Base-by-base conservation (phyloP, 2,113 vertebrate genomes). In the Pavo muticus region DNA sequence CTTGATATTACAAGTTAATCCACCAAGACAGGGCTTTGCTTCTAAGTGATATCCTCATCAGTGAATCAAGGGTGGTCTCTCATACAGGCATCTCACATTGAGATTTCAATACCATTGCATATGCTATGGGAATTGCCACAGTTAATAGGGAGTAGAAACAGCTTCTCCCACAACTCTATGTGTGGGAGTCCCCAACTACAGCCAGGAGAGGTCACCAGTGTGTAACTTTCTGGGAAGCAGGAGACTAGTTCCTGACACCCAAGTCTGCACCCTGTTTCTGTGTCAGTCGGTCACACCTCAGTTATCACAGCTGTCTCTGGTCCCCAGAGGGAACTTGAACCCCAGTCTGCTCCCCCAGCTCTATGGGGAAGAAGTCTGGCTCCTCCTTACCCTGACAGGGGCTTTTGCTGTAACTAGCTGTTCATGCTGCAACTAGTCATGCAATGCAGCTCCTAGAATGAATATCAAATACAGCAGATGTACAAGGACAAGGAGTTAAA, bases 401-500 rank as follows among this genome's bases (percentile, higher is more conserved):
- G 17, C 17, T 71, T 80, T 35, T 0, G 1, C 35, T 79, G 57
- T 30, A 84, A 79, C 54, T 44, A 65, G 2, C 18, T 15, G 8
- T 65, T 79, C 16, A 25, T 21, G 23, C 39, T 79, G 63, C 25
- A 60, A 83, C 23, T 1, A 1, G 7, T 35, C 1, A 0, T 0
- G 1, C 37, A 27, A 6, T 84, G 16, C 61, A 44, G 32, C 50
- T 56, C 50, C 30, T 14, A 45, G 32, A 83, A 94, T 67, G 44
- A 84, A 60, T 35, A 70, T 75, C n/a, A 82, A 48, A 52, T 61
- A 44, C 45, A 24, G 70, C 56, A 87, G 63, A 50, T 56, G 24
- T 67, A 8, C 45, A 87, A 71, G 45, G 17, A 48, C 25, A 71
- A 80, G 12, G 59, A 80, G 35, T 94, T 29, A 79, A 87, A 65